These are phyloP conservation scores for Lacerta viridis DNA, from an alignment of 2,797 vertebrate species.

Conservation along the genomic window DNA sequence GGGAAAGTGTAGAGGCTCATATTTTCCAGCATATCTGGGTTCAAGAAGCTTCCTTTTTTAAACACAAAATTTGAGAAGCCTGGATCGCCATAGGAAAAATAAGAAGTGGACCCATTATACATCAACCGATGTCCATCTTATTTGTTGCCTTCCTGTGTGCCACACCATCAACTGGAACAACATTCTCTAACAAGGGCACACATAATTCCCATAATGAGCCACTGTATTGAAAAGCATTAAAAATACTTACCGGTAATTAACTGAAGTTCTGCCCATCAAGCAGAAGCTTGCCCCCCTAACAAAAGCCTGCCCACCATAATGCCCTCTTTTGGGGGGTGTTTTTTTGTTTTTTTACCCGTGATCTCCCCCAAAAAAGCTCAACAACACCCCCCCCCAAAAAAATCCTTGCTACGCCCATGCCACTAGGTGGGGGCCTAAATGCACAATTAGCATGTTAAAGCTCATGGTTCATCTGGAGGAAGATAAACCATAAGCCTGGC, in stretches of 20 bases:
- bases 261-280: no score
- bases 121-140: neutral
- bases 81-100: neutral
- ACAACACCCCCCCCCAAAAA: no score
- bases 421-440: no score
- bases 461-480: no score
- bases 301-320: no score
- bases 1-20: neutral
- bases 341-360: no score
- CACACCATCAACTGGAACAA: neutral
- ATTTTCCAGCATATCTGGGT: slow-evolving; percentile 1
- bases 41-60: slow-evolving; percentile 12
- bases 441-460: neutral
- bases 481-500: no score
- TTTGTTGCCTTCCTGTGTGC: neutral
- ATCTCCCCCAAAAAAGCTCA: no score
- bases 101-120: neutral
- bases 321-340: no score
- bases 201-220: neutral
- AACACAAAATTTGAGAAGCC: neutral
- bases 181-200: neutral
- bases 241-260: no score
- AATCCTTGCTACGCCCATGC: no score
- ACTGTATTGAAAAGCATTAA: neutral
- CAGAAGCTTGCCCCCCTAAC: no score